Conservation (phyloP, 2,113 vertebrate species). For the Boleophthalmus pectinirostris region DNA sequence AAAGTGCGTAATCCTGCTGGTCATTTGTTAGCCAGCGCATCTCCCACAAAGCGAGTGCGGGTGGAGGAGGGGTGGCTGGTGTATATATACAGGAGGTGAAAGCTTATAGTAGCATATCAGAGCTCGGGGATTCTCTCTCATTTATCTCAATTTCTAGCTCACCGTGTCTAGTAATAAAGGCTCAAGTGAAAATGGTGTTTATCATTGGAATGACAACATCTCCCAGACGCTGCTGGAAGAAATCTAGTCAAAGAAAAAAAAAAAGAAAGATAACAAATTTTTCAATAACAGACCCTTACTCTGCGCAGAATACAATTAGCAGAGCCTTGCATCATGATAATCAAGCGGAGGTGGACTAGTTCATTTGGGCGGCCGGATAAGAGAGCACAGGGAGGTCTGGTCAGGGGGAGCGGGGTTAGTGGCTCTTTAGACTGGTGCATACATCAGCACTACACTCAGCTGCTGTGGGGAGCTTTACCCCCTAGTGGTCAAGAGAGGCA, state of each 20-base stretch:
- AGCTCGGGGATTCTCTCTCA: conserved; percentile 69
- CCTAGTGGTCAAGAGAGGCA: conserved; percentile 68
- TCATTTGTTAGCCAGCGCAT: conserved; percentile 70
- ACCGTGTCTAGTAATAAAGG: conserved; percentile 72
- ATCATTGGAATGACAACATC: conserved; percentile 78
- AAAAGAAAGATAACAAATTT: conserved; percentile 64
- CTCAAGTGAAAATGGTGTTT: conserved; percentile 78
- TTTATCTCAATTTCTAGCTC: conserved; percentile 80
- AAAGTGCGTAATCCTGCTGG: conserved; percentile 67
- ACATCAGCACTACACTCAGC: conserved; percentile 51
- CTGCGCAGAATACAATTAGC: conserved; percentile 70
- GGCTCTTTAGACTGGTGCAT: conserved; percentile 57
- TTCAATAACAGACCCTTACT: conserved; percentile 70
- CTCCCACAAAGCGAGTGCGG: conserved; percentile 52
- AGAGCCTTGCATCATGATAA: conserved; percentile 70
- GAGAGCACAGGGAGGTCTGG: conserved; percentile 66
- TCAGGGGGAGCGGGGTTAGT: conserved; percentile 54
- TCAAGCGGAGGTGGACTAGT: conserved; percentile 67
- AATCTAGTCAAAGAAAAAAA: conserved; percentile 44
- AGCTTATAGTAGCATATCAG: conserved; percentile 68
- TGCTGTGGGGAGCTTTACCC: conserved; percentile 70
- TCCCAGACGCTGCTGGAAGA: conserved; percentile 71
- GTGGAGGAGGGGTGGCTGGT: conserved; percentile 5
- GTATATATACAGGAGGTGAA: conserved; percentile 62
- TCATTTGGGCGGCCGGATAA: conserved; percentile 65